Evolutionary conservation across 1,140 invertebrate species (phyloP), one percentile per base, ranked within the genome.

Genomic region (Schmidtea mediterranea): DNA sequence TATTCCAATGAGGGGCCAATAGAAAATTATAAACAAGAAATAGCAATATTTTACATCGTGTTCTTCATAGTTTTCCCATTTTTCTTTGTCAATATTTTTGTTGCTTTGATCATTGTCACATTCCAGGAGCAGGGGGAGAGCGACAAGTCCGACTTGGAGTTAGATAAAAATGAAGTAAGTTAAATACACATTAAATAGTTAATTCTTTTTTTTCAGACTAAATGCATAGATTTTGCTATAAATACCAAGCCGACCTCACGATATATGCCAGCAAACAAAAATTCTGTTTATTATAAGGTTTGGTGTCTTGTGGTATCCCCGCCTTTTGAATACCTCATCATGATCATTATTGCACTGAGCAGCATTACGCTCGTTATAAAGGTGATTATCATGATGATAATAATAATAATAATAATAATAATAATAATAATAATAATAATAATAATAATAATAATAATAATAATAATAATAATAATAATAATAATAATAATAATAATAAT

Each of bases 11-110:
- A 77, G 68, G 92, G 90, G 69, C 90, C 92, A 58, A 79, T 86
- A 66, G 86, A 89, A 65, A 87, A 89, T 70, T 90, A 84, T 76
- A 77, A 87, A 38, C 68, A 87, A 70, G 89, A 97, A 76, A 94
- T 95, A 80, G 86, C 84, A 67, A 79, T 98, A 71, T 97, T 95
- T 75, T 98, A 97, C 74, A 87, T 98, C 59, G 84, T 95, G 65
- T 98, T 95, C 73, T 97, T 98, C 74, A 86, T 97, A 71, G 90
- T 98, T 61, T 98, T 98, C 77, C 90, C 90, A 62, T 97, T 98
- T 75, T 98, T 98, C 80, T 97, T 98, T 73, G 90, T 98, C 65
- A 98, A 98, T 74, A 98, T 98, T 73, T 98, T 98, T 77, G 92
- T 98, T 67, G 92, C 92, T 73, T 80, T 98, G 74, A 98, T 98